Percentiles rank a stretch among this genome's conserved stretches.
Evolutionary conservation across 2,888 invertebrate species (phyloP).

Genomic region (Anarsia innoxiella): DNA sequence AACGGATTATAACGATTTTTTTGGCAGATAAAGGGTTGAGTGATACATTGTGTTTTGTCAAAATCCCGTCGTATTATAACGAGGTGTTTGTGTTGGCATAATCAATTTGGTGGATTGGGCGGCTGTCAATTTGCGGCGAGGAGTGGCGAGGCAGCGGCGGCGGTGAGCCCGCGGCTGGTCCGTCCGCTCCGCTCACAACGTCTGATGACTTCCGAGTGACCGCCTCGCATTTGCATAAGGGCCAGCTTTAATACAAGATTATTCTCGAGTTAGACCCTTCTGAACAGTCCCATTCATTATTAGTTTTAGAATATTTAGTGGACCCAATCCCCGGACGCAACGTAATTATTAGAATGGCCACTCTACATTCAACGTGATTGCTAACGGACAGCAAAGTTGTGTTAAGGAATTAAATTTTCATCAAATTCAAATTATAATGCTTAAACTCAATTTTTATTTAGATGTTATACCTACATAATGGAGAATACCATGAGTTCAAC

Average conservation of each 20-base stretch:
- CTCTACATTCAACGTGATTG: slow-evolving; percentile 38
- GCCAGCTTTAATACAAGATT: slow-evolving; percentile 67
- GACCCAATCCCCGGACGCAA: slow-evolving; percentile 33
- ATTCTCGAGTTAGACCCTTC: slow-evolving; percentile 58
- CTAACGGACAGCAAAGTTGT: slow-evolving; percentile 36
- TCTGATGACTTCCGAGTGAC: slow-evolving; percentile 71
- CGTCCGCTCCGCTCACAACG: no score
- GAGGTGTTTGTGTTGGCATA: slow-evolving; percentile 48
- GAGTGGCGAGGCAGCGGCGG: slow-evolving; percentile 17
- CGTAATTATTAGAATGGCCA: slow-evolving; percentile 48
- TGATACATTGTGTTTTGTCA: slow-evolving; percentile 32
- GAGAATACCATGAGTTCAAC: no score
- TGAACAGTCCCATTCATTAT: slow-evolving; percentile 55
- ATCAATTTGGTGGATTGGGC: slow-evolving; percentile 55
- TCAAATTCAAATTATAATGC: no score
- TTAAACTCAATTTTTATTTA: no score
- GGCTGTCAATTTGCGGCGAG: slow-evolving; percentile 58
- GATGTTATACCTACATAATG: no score
- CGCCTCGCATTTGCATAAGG: slow-evolving; percentile 71
- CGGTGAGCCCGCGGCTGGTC: slow-evolving; percentile 23
- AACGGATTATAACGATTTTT: no score
- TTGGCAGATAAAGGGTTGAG: no score
- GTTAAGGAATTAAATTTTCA: no score
- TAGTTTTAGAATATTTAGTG: slow-evolving; percentile 66
- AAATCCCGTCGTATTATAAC: slow-evolving; percentile 40